A percentile compares a stretch with the other conserved stretches of the same genome.
Evolutionary conservation across 2,888 invertebrate species (phyloP).

Genomic region (Cephus runcator): DNA sequence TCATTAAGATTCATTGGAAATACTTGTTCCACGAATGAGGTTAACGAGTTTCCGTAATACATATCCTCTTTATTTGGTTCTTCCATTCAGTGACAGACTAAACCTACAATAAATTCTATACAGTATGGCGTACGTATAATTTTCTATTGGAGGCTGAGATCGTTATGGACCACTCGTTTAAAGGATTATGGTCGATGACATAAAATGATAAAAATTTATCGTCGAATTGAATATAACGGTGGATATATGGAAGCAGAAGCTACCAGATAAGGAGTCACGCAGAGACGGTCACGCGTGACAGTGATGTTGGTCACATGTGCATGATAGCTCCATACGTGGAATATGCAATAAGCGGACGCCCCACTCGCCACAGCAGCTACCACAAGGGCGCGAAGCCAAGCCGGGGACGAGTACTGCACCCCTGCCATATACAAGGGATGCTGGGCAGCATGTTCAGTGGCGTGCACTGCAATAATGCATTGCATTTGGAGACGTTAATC

Average conservation of each 20-base stretch:
- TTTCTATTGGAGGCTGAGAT: neutral
- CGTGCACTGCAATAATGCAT: slow-evolving; percentile 44
- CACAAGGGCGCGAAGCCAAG: slow-evolving; percentile 24
- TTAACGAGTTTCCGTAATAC: neutral
- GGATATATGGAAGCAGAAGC: neutral
- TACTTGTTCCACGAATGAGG: neutral
- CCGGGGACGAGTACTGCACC: slow-evolving; percentile 23
- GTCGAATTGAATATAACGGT: neutral
- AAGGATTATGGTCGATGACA: neutral
- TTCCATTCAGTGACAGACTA: neutral
- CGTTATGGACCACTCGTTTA: neutral
- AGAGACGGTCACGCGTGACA: slow-evolving; percentile 23
- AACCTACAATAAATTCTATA: neutral
- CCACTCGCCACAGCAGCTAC: slow-evolving; percentile 16
- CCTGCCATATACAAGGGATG: neutral
- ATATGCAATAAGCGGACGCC: slow-evolving; percentile 42
- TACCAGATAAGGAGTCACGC: neutral
- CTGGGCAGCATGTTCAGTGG: slow-evolving; percentile 24
- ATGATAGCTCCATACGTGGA: slow-evolving; percentile 24
- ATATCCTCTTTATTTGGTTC: neutral
- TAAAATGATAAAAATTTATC: neutral
- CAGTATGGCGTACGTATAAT: neutral
- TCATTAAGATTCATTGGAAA: neutral
- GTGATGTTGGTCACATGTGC: slow-evolving; percentile 25
- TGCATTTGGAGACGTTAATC: slow-evolving; percentile 53